phyloP scores from a whole-genome alignment of 2,888 invertebrate genomes.

The Sicus ferrugineus region DNA sequence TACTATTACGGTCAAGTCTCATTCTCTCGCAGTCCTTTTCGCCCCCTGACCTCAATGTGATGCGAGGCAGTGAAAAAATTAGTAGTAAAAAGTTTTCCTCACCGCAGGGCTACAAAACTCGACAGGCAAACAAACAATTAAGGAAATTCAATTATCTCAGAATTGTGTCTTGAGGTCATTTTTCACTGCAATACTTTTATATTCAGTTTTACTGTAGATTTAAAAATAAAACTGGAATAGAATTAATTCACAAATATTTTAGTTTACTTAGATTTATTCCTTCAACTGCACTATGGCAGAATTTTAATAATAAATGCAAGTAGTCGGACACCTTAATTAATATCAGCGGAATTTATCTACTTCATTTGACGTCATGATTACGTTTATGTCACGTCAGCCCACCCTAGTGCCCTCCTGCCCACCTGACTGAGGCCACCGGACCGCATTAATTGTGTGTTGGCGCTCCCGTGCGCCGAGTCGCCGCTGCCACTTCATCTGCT shows the following conservation, averaged over 20 bases:
- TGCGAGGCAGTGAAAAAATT: neutral
- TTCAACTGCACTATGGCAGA: too few species aligned
- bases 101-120: neutral
- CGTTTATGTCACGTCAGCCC: slow-evolving; percentile 27
- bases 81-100: neutral
- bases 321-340: slow-evolving; percentile 47
- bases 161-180: neutral
- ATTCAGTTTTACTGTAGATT: too few species aligned
- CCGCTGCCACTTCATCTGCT: neutral
- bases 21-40: neutral
- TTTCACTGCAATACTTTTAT: too few species aligned
- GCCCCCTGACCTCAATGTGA: neutral
- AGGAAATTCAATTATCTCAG: neutral
- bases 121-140: neutral
- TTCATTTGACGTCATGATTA: slow-evolving; percentile 50
- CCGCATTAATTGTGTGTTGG: neutral
- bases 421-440: neutral
- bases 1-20: neutral
- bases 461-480: neutral
- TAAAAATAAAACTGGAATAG: too few species aligned
- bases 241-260: too few species aligned
- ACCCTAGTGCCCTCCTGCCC: neutral
- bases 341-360: slow-evolving; percentile 53
- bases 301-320: neutral
- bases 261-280: too few species aligned